Evolutionary conservation across 2,113 vertebrate species (phyloP), one percentile per base, ranked within the genome.

Genomic region (Crotalus horridus): DNA sequence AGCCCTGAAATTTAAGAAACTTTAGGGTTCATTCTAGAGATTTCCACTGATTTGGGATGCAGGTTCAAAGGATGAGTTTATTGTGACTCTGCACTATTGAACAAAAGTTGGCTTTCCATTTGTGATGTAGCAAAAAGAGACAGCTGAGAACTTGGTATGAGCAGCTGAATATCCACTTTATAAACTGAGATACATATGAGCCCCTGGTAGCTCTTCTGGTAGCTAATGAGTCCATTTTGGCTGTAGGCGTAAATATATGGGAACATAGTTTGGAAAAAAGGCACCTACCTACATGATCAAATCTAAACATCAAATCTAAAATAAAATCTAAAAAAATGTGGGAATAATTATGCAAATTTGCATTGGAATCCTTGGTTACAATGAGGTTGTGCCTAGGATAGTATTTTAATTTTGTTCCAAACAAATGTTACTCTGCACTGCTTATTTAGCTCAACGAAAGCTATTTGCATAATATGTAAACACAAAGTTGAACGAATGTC

Each of bases 371-470:
- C 26, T 93, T 85, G 21, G 48, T 81, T 89, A 93, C 69, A 7
- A 10, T 88, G 88, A 93, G 85, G 33, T 88, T 20, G 94, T 92
- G 55, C 90, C 92, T 48, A 43, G 46, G 91, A 55, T 95, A 95
- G 94, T 95, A 96, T 96, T 96, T 96, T 95, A 61, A 91, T 92
- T 95, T 90, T 95, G 46, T 85, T 96, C 92, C 92, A 53, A 61
- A 91, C 43, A 94, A 94, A 94, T 95, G 91, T 96, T 95, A 93
- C 93, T 89, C 91, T 93, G 69, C 81, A 93, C 95, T 95, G 95
- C 96, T 95, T 96, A 91, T 23, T 24, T 96, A 96, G 85, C 46
- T 26, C 24, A 87, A 87, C 11, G 23, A 48, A 81, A 81, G 74
- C 6, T 81, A 81, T 81, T 81, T 94, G 89, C 93, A 94, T 94